Base-by-base conservation (phyloP, 2,797 vertebrate species). In the Acanthurus lineatus region DNA sequence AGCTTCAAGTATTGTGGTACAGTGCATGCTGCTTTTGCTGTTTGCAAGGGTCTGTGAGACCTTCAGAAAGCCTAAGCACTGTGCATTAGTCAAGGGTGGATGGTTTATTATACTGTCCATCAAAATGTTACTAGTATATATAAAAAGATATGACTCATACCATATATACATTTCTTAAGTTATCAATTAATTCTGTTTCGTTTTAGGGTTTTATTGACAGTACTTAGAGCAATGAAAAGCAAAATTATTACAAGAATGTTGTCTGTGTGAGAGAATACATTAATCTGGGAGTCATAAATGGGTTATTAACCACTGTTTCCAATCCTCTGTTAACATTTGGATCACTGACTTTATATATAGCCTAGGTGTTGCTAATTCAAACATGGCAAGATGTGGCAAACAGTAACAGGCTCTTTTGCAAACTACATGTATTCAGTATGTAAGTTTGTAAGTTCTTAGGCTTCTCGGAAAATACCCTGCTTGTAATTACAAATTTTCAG, bases 391-490 rank as follows among this genome's bases (percentile, higher is more conserved):
- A 62, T 51, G 60, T 58, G 28, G 32, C 69, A 57, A 69, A 58
- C 49, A 67, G 38, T 45, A 59, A 62, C 40, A 40, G 40, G 28
- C 17, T 54, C 52, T 38, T 63, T 22, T 73, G 40, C 45, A 73
- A 4, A 44, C 53, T 73, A 64, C 54, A 62, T 47, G 42, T 10
- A 45, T 17, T 35, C 62, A 64, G 38, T 28, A 28, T 38, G 48
- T 52, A 56, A 28, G 28, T 32, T 32, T 32, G 28, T 3, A 17
- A 15, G 58, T 70, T 71, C 28, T 66, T 9, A 17, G 42, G 19
- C 22, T 80, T 72, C 64, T n/a, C 35, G 64, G 42, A 17, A 42
- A 72, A 69, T 10, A 57, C 16, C 19, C 42, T 76, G 56, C 45
- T 47, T 60, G 17, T 42, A 35, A 73, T 15, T 17, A 49, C 20